A percentile compares a stretch with the other conserved stretches of the same genome.
Evolutionary conservation across 2,113 vertebrate species (phyloP).

Genomic region (Pelobates fuscus): DNA sequence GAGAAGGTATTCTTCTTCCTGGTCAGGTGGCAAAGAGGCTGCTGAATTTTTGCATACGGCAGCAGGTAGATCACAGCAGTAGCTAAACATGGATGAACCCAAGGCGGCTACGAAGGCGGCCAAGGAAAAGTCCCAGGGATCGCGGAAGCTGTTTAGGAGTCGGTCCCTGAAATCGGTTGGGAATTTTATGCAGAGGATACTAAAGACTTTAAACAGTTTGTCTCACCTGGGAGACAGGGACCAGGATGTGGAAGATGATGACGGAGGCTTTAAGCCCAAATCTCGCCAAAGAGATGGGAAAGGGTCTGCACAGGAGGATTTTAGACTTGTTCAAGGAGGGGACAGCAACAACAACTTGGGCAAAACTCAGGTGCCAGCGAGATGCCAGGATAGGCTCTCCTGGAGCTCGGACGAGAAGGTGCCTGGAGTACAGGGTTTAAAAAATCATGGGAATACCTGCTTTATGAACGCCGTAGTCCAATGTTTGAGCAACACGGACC

Average conservation of each 20-base stretch:
- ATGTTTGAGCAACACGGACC: slow-evolving; percentile 92
- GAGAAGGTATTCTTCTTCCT: slow-evolving; percentile 39
- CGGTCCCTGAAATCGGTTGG: slow-evolving; percentile 76
- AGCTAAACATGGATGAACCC: slow-evolving; percentile 43
- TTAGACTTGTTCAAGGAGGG: slow-evolving; percentile 21
- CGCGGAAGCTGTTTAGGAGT: slow-evolving; percentile 52
- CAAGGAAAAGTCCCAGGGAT: slow-evolving; percentile 16
- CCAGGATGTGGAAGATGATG: slow-evolving; percentile 73
- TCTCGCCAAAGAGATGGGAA: slow-evolving; percentile 28
- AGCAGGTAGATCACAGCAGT: not conserved
- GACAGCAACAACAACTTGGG: slow-evolving; percentile 45
- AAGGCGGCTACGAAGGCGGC: not conserved
- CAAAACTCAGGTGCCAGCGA: not conserved
- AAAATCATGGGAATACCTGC: slow-evolving; percentile 95
- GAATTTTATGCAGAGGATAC: slow-evolving; percentile 75
- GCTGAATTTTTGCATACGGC: not conserved
- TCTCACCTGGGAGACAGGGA: slow-evolving; percentile 68
- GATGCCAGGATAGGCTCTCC: slow-evolving; percentile 51
- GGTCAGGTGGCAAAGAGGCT: not conserved
- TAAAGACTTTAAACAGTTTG: slow-evolving; percentile 78
- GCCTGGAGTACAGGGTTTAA: slow-evolving; percentile 84
- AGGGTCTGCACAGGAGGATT: slow-evolving; percentile 34
- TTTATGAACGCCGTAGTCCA: slow-evolving; percentile 97
- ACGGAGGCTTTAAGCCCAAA: slow-evolving; percentile 48
- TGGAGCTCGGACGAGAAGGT: slow-evolving; percentile 59